Conservation (phyloP, 2,113 vertebrate species). For the Sinosuthora webbiana region DNA sequence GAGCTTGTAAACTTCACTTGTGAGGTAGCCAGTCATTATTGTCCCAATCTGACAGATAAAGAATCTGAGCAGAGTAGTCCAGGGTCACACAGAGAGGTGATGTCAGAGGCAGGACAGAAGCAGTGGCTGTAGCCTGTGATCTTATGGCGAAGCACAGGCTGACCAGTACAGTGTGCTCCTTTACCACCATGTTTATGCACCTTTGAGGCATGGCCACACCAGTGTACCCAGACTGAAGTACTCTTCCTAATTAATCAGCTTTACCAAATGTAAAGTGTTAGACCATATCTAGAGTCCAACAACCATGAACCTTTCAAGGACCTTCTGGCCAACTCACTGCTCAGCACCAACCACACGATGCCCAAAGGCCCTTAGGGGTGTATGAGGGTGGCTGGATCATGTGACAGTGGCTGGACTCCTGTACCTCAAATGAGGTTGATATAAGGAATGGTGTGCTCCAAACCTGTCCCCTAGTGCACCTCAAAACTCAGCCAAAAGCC, state of each 20-base stretch:
- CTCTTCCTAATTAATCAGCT: neutral
- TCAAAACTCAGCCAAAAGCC: neutral
- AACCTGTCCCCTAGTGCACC: neutral
- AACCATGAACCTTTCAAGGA: neutral
- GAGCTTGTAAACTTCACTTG: neutral
- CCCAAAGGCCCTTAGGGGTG: neutral
- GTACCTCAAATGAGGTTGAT: neutral
- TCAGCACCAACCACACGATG: neutral
- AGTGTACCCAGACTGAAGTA: neutral
- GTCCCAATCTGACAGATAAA: neutral
- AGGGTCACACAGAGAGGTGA: neutral
- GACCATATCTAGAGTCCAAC: neutral
- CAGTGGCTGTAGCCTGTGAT: neutral
- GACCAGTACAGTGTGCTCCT: neutral
- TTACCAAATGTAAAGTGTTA: neutral
- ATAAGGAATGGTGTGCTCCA: neutral
- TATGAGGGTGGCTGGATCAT: neutral
- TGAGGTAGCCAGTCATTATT: neutral
- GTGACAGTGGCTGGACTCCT: too few relatives aligned
- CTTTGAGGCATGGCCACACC: neutral
- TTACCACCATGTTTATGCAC: neutral
- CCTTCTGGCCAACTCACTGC: neutral
- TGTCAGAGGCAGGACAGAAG: neutral
- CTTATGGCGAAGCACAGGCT: accelerated
- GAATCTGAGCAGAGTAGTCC: neutral